These are phyloP conservation scores for Steinernema carpocapsae DNA, from an alignment of 2,888 invertebrate genomes.

Conservation along the genomic window DNA sequence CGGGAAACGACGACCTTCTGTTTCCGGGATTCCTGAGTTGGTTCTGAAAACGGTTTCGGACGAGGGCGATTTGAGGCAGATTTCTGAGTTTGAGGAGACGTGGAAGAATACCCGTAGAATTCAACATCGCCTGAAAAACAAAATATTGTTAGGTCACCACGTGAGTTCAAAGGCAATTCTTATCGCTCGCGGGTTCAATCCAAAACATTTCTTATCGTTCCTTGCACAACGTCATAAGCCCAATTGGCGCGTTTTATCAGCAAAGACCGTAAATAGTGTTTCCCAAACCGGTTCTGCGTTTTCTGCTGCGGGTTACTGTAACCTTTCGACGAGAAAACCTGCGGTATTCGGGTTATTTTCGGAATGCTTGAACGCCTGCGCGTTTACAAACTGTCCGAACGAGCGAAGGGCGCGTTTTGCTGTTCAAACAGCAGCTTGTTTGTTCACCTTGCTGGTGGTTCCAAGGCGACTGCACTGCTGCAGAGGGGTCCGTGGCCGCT, in stretches of 20 bases:
- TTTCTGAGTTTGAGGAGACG: not conserved
- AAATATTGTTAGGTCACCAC: not conserved
- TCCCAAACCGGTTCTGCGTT: no score
- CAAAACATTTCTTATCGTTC: no score
- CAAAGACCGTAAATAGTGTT: no score
- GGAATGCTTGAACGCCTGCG: no score
- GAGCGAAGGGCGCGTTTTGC: not conserved
- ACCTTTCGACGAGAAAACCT: no score
- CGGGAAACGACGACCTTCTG: not conserved
- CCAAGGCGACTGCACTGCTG: conserved; percentile 20
- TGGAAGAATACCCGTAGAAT: not conserved
- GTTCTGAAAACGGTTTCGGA: not conserved
- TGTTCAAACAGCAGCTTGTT: not conserved
- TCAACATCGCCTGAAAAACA: conserved; percentile 1
- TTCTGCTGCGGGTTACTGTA: no score
- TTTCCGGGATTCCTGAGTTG: no score
- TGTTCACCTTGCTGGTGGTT: conserved; percentile 22
- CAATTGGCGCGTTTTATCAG: no score
- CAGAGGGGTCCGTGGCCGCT: conserved; percentile 10
- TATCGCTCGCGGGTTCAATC: no score
- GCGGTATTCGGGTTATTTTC: no score
- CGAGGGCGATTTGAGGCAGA: not conserved
- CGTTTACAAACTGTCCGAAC: no score
- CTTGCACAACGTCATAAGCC: no score
- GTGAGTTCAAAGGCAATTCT: not conserved